Evolutionary conservation across 2,113 vertebrate species (phyloP).

Genomic region (Oryzias celebensis): DNA sequence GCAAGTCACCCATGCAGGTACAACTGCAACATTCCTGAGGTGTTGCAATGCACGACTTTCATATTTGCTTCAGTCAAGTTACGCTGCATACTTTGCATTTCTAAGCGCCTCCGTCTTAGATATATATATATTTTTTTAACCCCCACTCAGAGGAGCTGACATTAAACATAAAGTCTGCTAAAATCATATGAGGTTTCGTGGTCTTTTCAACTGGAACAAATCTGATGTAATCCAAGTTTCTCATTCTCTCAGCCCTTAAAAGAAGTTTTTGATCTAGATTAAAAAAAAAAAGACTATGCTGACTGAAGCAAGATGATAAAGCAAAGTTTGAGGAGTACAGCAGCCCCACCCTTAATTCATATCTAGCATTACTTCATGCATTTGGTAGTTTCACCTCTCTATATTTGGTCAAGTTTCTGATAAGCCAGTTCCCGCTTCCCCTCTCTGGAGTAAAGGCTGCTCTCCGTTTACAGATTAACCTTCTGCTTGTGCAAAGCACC

Average conservation of each 20-base stretch:
- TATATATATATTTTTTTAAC: too few species aligned
- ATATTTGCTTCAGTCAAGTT: slow-evolving; percentile 31
- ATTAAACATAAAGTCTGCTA: too few species aligned
- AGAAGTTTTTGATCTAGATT: not conserved
- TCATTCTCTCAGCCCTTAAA: not conserved
- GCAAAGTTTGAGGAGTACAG: slow-evolving; percentile 18
- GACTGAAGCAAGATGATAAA: not conserved
- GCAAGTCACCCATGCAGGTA: not conserved
- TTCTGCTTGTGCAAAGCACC: slow-evolving; percentile 10
- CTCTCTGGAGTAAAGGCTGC: slow-evolving; percentile 54
- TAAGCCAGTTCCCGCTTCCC: slow-evolving; percentile 79
- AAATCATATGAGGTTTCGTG: too few species aligned
- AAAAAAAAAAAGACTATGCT: not conserved
- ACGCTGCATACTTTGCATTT: not conserved
- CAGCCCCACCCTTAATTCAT: slow-evolving; percentile 38
- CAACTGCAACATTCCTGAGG: slow-evolving; percentile 36
- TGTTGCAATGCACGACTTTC: slow-evolving; percentile 16
- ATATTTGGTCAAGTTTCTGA: slow-evolving; percentile 77
- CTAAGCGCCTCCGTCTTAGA: not conserved
- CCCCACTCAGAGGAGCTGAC: too few species aligned
- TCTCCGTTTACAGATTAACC: slow-evolving; percentile 71
- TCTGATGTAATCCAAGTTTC: too few species aligned
- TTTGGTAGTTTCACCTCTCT: slow-evolving; percentile 74
- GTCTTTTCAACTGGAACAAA: too few species aligned
- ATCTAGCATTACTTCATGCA: slow-evolving; percentile 61